phyloP scores from a whole-genome alignment of 2,797 vertebrate species.

The Chiloscyllium punctatum region DNA sequence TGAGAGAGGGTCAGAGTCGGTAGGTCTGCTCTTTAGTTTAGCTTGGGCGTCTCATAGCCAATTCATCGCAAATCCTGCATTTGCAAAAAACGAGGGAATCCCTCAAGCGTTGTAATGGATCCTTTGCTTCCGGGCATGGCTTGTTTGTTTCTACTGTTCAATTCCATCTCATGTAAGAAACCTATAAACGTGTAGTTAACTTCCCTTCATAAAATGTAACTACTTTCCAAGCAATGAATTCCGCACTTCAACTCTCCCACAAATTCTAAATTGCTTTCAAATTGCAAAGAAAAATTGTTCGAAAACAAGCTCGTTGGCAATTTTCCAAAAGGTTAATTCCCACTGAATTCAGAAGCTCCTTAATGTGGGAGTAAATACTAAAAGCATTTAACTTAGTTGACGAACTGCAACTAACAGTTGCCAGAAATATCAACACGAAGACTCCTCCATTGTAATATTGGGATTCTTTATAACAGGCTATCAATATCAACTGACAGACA shows the following conservation, averaged over 20 bases:
- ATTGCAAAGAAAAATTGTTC: constrained; percentile 9
- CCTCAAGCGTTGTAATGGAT: background rate
- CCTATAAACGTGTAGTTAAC: constrained; percentile 16
- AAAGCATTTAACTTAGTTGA: constrained; percentile 30
- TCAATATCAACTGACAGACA: constrained; percentile 28
- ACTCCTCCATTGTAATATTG: constrained; percentile 15
- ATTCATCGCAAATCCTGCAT: background rate
- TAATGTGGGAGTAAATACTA: constrained; percentile 26
- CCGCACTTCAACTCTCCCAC: constrained; percentile 32
- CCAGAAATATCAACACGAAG: constrained; percentile 29
- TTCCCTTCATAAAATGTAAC: constrained; percentile 28
- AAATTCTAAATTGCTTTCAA: constrained; percentile 25
- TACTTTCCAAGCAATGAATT: constrained; percentile 29
- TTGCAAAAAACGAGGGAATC: background rate
- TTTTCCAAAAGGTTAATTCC: constrained; percentile 35
- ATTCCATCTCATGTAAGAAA: background rate
- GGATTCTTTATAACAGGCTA: background rate
- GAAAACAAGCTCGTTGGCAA: constrained; percentile 21
- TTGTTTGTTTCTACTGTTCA: constrained; percentile 1
- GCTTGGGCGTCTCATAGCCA: background rate
- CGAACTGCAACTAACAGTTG: constrained; percentile 26
- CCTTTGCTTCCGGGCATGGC: background rate
- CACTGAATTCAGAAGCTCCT: constrained; percentile 26
- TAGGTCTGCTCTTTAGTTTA: background rate
- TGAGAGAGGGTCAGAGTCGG: too few species aligned